These are phyloP conservation scores for Halcyon malimbica DNA, from an alignment of 2,113 vertebrate species.

Conservation along the genomic window DNA sequence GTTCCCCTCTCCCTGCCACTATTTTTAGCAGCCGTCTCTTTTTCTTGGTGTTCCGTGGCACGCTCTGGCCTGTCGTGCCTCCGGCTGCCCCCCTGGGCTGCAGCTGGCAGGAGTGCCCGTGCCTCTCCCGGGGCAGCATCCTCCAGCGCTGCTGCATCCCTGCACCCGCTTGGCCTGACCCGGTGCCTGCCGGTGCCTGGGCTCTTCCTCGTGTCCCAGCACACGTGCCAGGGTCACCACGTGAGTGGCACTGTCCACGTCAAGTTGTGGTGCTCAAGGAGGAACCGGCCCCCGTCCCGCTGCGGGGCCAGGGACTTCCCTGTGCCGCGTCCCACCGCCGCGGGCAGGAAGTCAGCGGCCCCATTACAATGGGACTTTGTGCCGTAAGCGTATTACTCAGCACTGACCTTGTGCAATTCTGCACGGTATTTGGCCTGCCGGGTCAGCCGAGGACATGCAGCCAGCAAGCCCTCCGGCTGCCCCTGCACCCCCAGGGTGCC, in stretches of 20 bases:
- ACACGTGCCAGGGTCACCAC: neutral
- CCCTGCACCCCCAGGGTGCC: neutral
- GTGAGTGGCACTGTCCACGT: neutral
- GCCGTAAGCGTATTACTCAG: conserved; percentile 64
- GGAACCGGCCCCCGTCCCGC: neutral
- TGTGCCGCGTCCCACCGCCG: conserved; percentile 14
- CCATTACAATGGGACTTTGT: conserved; percentile 71
- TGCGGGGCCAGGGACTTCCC: conserved; percentile 32
- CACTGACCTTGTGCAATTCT: conserved; percentile 72
- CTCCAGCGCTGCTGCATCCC: neutral
- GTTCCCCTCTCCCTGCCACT: neutral
- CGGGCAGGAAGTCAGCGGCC: conserved; percentile 51
- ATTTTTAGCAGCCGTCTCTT: conserved; percentile 35
- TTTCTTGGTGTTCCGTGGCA: neutral
- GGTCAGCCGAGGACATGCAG: conserved; percentile 50
- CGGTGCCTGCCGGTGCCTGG: conserved; percentile 51
- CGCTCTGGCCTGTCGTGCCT: neutral
- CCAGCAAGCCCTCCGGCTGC: neutral
- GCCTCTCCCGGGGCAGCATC: neutral
- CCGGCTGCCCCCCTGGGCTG: neutral
- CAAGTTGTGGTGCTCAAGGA: neutral
- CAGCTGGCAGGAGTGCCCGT: neutral
- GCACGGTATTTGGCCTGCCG: conserved; percentile 37
- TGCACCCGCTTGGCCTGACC: neutral
- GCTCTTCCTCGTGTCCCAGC: conserved; percentile 16